phyloP scores from a whole-genome alignment of 1,140 invertebrate species.

The Rhopalosiphum maidis region DNA sequence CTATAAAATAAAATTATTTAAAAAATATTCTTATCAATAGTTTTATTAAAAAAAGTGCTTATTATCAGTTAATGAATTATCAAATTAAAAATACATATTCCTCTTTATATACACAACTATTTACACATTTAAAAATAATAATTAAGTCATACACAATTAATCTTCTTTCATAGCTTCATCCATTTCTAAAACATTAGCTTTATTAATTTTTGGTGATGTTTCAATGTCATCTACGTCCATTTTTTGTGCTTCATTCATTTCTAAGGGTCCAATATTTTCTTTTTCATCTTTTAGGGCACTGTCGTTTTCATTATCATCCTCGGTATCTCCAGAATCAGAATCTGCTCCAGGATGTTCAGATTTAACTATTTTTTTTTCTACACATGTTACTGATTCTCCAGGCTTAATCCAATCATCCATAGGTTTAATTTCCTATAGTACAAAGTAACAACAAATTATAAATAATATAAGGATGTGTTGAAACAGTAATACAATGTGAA shows the following conservation, averaged over 20 bases:
- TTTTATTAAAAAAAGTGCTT: neutral
- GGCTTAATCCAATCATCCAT: constrained; percentile 65
- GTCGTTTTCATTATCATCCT: constrained; percentile 37
- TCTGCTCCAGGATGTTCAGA: constrained; percentile 64
- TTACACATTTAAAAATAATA: neutral
- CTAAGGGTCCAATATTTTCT: neutral
- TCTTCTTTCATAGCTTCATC: neutral
- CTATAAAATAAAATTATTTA: too few relatives aligned
- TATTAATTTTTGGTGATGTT: neutral
- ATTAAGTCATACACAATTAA: neutral
- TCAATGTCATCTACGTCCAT: neutral
- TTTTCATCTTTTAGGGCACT: neutral
- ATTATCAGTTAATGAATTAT: neutral
- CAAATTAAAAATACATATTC: neutral
- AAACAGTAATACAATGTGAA: neutral
- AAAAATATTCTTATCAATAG: neutral
- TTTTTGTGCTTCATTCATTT: neutral
- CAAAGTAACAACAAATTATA: neutral
- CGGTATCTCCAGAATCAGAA: constrained; percentile 62
- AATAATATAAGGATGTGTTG: neutral
- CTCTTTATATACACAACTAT: neutral
- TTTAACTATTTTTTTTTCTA: constrained; percentile 62
- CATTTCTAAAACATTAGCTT: neutral
- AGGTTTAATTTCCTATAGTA: constrained; percentile 24
- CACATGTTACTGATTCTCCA: constrained; percentile 62